These are phyloP conservation scores for Takifugu ocellatus DNA, from an alignment of 2,797 vertebrate genomes.

Conservation along the genomic window DNA sequence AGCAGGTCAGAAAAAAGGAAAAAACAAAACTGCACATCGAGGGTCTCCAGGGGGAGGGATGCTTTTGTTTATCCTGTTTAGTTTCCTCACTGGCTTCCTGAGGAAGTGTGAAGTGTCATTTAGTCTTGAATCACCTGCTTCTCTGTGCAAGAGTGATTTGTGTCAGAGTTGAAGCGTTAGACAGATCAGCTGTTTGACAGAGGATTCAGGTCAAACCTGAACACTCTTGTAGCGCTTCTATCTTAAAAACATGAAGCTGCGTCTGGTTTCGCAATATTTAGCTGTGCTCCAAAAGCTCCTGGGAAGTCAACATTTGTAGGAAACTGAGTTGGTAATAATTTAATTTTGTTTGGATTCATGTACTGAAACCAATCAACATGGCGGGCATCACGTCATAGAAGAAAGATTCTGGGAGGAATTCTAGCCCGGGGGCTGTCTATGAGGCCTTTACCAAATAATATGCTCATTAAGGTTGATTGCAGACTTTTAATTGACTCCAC, in stretches of 20 bases:
- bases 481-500: too few relatives aligned
- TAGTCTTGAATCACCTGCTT: constrained; percentile 54
- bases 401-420: too few relatives aligned
- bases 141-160: constrained; percentile 53
- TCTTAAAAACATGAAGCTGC: too few relatives aligned
- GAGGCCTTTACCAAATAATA: too few relatives aligned
- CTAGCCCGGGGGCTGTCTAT: too few relatives aligned
- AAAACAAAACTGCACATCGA: constrained; percentile 7
- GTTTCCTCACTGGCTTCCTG: constrained; percentile 66
- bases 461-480: too few relatives aligned
- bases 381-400: too few relatives aligned
- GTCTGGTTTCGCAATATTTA: too few relatives aligned
- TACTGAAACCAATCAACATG: too few relatives aligned
- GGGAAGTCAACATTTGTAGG: not conserved
- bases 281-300: too few relatives aligned
- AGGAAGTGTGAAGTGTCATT: constrained; percentile 51
- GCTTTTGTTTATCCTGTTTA: constrained; percentile 40
- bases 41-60: constrained; percentile 29
- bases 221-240: not conserved
- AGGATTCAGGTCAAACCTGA: not conserved
- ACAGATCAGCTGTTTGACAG: constrained; percentile 2
- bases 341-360: too few relatives aligned
- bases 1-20: constrained; percentile 62
- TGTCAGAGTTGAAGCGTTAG: constrained; percentile 40
- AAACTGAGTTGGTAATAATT: too few relatives aligned